Conservation (phyloP, 2,888 invertebrate species). For the Cheilosia grossa region DNA sequence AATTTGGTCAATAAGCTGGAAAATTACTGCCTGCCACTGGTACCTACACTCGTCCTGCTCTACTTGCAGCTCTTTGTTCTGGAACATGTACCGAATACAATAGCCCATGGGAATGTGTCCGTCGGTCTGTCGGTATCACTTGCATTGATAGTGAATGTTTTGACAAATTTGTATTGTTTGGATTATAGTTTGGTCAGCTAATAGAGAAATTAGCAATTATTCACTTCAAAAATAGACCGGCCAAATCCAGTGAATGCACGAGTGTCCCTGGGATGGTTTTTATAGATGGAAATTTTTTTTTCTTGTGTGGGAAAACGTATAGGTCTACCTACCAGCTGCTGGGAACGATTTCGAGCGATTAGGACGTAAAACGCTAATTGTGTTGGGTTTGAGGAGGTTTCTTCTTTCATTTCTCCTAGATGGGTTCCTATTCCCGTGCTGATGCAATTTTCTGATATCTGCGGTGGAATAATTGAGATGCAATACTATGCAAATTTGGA, state of each 20-base stretch:
- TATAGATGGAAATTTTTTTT: neutral
- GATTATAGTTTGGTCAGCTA: constrained; percentile 76
- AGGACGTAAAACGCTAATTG: constrained; percentile 22
- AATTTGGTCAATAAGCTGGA: constrained; percentile 79
- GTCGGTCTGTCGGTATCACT: constrained; percentile 8
- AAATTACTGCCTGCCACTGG: constrained; percentile 76
- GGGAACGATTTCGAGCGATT: constrained; percentile 13
- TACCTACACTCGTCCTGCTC: constrained; percentile 13
- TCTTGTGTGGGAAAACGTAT: constrained; percentile 17
- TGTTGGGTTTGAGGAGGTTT: constrained; percentile 8
- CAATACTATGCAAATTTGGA: neutral
- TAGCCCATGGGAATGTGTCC: neutral
- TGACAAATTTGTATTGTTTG: constrained; percentile 74
- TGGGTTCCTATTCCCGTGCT: neutral
- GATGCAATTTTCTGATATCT: neutral
- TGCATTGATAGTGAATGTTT: constrained; percentile 75
- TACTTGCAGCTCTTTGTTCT: constrained; percentile 48
- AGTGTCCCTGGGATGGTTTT: neutral
- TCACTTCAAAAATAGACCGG: constrained; percentile 78
- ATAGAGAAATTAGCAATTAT: constrained; percentile 80
- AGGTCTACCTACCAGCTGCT: constrained; percentile 7
- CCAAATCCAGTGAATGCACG: neutral
- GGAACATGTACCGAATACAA: constrained; percentile 27
- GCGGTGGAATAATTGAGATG: neutral
- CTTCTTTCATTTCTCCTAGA: neutral